phyloP scores from a whole-genome alignment of 37 sponge, comb jelly and placozoan species.

The Amphimedon queenslandica region DNA sequence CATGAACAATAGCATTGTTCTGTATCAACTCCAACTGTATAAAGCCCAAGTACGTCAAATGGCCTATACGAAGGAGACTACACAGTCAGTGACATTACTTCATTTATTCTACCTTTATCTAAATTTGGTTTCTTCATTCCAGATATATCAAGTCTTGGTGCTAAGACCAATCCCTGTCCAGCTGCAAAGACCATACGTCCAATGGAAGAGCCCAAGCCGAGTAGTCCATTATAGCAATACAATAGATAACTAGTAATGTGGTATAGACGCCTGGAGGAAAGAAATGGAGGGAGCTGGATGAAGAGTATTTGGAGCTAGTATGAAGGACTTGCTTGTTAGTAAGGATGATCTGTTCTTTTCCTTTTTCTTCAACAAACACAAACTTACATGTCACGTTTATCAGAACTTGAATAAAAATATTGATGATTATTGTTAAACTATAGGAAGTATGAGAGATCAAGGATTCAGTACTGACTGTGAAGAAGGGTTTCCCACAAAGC shows the following conservation, averaged over 20 bases:
- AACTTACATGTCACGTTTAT: too few species aligned
- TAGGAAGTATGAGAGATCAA: too few species aligned
- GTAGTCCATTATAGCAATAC: neutral
- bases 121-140: neutral
- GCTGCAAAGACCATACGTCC: neutral
- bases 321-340: too few species aligned
- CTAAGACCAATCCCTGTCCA: neutral
- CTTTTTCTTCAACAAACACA: too few species aligned
- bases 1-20: constrained; percentile 42
- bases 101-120: neutral
- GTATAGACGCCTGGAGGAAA: neutral
- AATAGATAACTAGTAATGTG: neutral
- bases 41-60: constrained; percentile 34
- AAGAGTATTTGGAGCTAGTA: too few species aligned
- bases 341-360: too few species aligned
- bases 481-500: too few species aligned
- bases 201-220: neutral
- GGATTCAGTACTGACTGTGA: too few species aligned
- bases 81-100: neutral
- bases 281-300: too few species aligned
- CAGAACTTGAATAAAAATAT: too few species aligned
- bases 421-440: too few species aligned
- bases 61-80: constrained; percentile 8
- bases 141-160: neutral
- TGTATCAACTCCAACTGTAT: constrained; percentile 21